Base-by-base conservation (phyloP, 53 echinoderm and acorn worm species). In the Hippasteria phrygiana region DNA sequence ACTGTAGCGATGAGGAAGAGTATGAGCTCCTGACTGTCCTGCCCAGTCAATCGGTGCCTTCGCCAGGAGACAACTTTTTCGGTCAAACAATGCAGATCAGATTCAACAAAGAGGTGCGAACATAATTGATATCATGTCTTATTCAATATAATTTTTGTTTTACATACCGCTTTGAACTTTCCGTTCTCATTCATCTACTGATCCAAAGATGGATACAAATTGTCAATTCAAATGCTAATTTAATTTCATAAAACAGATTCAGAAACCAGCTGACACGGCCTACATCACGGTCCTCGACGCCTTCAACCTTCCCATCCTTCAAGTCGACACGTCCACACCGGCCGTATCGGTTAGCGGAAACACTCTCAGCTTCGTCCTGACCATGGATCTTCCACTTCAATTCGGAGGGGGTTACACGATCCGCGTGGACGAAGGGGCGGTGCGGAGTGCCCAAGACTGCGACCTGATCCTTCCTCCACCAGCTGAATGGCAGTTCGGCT, bases 241-340 rank as follows among this genome's bases (percentile, higher is more conserved):
- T 18, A 5, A 24, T 29, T 80, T 80, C 31, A 26, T 24, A 73
- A 22, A 26, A 18, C 83, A 88, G 88, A 77, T 89, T 62, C 80
- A 80, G 33, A 78, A 73, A 72, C 34, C 89, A 28, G 43, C 50
- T 12, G 43, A 79, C 39, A 28, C 71, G 1, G 70, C 89, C 59
- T 89, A 55, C 80, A 89, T 89, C 55, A 71, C 80, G 18, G 28
- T 89, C 40, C 46, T 71, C 1, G 89, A 89, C 59, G 89, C 65
- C 9, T 41, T 40, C 31, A 27, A 62, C 42, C 4, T 80, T 43
- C 42, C 55, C 62, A 55, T 89, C 20, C 22, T 89, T 17, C 70
- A 35, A 70, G 31, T 89, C 28, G 89, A 89, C 80, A 80, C 89
- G 28, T 89, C 89, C 22, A 29, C 70, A 3, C 56, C 71, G 26